Conservation (phyloP, 2,888 invertebrate genomes). For the Empis stercorea region DNA sequence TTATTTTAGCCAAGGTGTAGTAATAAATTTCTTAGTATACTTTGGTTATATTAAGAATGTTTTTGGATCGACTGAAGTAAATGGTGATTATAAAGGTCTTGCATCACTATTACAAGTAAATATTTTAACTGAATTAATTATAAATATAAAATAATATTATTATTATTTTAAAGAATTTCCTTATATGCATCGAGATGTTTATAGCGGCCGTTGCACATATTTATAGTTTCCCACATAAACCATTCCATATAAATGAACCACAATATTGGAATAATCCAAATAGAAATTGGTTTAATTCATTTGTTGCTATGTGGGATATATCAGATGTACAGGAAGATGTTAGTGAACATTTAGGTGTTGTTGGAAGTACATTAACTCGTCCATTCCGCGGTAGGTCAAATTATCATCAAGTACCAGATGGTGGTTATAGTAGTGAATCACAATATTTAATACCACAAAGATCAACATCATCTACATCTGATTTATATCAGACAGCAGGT, state of each 20-base stretch:
- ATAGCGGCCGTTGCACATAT: slow-evolving; percentile 90
- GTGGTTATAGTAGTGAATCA: slow-evolving; percentile 46
- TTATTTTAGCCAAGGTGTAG: slow-evolving; percentile 72
- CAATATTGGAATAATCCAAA: slow-evolving; percentile 39
- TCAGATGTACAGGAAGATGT: slow-evolving; percentile 89
- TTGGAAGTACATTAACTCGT: slow-evolving; percentile 66
- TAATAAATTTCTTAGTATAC: slow-evolving; percentile 77
- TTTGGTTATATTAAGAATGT: slow-evolving; percentile 65
- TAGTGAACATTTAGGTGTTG: slow-evolving; percentile 82
- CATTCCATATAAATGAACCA: slow-evolving; percentile 52
- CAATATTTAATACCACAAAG: slow-evolving; percentile 30
- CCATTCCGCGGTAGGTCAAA: slow-evolving; percentile 62
- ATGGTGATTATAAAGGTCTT: slow-evolving; percentile 55
- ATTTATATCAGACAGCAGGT: slow-evolving; percentile 15
- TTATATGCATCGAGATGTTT: slow-evolving; percentile 97
- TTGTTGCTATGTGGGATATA: slow-evolving; percentile 92
- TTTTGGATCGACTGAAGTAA: slow-evolving; percentile 53
- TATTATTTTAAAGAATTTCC: slow-evolving; percentile 70
- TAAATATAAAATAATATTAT: slow-evolving; percentile 8
- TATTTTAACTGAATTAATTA: background rate
- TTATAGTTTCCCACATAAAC: slow-evolving; percentile 89
- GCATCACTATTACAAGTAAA: slow-evolving; percentile 71
- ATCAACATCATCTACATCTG: slow-evolving; percentile 12
- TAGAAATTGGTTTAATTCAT: slow-evolving; percentile 57
- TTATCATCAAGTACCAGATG: slow-evolving; percentile 56